A percentile compares a stretch with the other conserved stretches of the same genome.
phyloP scores from a whole-genome alignment of 2,113 vertebrate genomes.

The Engraulis encrasicolus region DNA sequence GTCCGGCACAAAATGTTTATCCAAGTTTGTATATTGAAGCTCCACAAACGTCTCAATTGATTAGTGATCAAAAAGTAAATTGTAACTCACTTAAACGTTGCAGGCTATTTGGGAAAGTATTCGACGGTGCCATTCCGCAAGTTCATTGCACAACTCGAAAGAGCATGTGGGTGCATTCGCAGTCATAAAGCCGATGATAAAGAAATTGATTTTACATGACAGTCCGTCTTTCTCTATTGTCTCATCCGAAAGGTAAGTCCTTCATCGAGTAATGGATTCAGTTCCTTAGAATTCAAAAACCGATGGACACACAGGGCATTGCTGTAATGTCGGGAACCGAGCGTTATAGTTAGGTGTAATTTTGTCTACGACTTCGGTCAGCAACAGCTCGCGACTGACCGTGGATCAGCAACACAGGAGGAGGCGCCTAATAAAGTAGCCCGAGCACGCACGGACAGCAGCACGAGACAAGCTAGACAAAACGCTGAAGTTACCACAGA shows the following conservation, averaged over 20 bases:
- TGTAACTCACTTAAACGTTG: background rate
- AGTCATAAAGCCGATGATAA: background rate
- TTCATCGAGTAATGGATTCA: constrained; percentile 56
- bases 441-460: constrained; percentile 39
- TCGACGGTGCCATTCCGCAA: background rate
- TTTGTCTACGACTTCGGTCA: constrained; percentile 51
- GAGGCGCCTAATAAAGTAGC: constrained; percentile 59
- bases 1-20: background rate
- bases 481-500: background rate
- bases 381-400: constrained; percentile 61
- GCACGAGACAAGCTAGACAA: constrained; percentile 28
- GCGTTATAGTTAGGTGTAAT: constrained; percentile 74
- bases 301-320: constrained; percentile 59
- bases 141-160: background rate
- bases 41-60: background rate
- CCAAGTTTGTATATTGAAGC: background rate
- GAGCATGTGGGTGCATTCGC: constrained; percentile 1
- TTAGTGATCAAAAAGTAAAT: background rate
- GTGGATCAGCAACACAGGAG: constrained; percentile 71
- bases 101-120: background rate
- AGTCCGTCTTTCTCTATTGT: constrained; percentile 39
- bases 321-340: constrained; percentile 69
- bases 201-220: constrained; percentile 53
- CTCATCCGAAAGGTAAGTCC: constrained; percentile 36
- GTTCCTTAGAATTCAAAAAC: constrained; percentile 53